Evolutionary conservation across 2,113 vertebrate species (phyloP), one percentile per base, ranked within the genome.

Genomic region (Australoheros scitulus): DNA sequence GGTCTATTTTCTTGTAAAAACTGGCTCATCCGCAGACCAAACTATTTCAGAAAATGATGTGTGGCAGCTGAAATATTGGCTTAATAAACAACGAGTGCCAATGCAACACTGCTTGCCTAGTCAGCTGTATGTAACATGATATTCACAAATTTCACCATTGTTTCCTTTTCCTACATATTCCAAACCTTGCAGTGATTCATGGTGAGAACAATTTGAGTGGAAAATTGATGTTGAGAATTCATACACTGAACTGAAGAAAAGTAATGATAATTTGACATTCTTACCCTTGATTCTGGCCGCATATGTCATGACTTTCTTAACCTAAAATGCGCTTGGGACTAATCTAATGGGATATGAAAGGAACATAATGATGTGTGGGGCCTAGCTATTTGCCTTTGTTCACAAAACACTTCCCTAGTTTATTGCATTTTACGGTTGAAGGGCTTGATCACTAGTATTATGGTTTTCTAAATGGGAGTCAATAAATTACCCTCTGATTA

Each of bases 401-500:
- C 93, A 92, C 91, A 93, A 93, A 94, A 94, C 91, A 94, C 90
- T 95, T 93, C 91, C 90, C 84, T 86, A 87, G 91, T 93, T 94
- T 95, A 94, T 93, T 94, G 92, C 90, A 86, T 95, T 94, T 96
- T 92, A 94, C 87, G 89, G 90, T 89, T 92, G 91, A 94, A 88
- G 88, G 91, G 68, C 87, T 94, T 93, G 92, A 95, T 96, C 93
- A 92, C 93, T 92, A 88, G 88, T 91, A 95, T 95, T 94, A 95
- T 89, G 86, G 90, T 93, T 92, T 92, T 92, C 91, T 92, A 92
- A 94, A 95, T 92, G 89, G 85, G 80, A 94, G 91, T 94, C 92
- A 92, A 94, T 95, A 93, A 95, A 95, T 96, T 93, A 94, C 89
- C 83, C 87, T 91, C 90, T 87, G 87, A 94, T 95, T 95, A 90